phyloP scores from a whole-genome alignment of 2,113 vertebrate species.

The Malurus alboscapulatus region DNA sequence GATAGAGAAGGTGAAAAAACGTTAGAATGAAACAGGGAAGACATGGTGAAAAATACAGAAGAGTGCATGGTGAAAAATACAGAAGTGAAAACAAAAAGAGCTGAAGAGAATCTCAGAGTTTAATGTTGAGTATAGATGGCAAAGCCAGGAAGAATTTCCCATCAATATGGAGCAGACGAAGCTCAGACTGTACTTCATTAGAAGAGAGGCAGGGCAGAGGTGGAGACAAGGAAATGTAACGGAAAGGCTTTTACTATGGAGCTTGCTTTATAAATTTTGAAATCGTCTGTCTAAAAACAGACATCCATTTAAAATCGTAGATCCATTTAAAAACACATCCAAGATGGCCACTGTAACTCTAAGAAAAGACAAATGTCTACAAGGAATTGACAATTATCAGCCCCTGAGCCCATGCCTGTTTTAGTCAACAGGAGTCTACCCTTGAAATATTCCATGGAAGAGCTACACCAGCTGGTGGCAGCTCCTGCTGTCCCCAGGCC shows the following conservation, averaged over 20 bases:
- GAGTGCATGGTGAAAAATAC: not conserved
- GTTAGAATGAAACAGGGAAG: not conserved
- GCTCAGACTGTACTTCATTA: not conserved
- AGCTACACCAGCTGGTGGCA: not conserved
- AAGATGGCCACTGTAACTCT: not conserved
- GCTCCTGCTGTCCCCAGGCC: not conserved
- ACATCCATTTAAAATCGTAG: not conserved
- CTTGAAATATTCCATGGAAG: not conserved
- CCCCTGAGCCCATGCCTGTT: not conserved
- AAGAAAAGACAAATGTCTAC: not conserved
- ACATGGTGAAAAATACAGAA: not conserved
- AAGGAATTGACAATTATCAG: not conserved
- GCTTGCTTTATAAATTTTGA: not conserved
- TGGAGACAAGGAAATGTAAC: not conserved
- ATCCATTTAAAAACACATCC: not conserved
- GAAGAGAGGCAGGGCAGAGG: not conserved
- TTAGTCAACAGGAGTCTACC: not conserved
- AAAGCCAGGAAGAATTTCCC: not conserved
- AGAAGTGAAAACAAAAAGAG: not conserved
- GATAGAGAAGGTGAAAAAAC: not conserved
- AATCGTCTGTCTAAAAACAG: too few species aligned
- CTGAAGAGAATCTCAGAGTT: not conserved
- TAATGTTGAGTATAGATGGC: not conserved
- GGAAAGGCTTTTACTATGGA: not conserved
- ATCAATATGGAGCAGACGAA: not conserved